Evolutionary conservation across 1,140 invertebrate genomes (phyloP).

Genomic region (Frieseomelitta varia): DNA sequence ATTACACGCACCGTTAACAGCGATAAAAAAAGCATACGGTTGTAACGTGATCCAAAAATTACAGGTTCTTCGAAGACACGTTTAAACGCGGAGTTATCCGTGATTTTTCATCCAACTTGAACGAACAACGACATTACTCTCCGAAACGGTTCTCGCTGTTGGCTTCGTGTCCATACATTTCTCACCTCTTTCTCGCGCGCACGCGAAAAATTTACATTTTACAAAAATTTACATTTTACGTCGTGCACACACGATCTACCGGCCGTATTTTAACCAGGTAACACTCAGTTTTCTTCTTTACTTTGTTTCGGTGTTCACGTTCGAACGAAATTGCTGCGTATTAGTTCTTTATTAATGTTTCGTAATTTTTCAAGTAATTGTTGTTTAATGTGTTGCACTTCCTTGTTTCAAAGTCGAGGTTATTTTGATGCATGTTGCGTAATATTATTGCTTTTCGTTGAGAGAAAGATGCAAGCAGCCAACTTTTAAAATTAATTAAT

Average conservation of each 20-base stretch:
- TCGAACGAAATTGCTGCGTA: background rate
- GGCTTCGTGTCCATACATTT: constrained; percentile 11
- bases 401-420: too few species aligned
- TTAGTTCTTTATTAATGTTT: too few species aligned
- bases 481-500: background rate
- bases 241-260: background rate
- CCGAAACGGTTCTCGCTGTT: background rate
- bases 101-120: background rate
- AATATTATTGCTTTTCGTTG: background rate
- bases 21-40: background rate
- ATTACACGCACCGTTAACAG: background rate
- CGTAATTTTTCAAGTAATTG: accelerated
- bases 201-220: constrained; percentile 36
- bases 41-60: background rate
- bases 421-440: background rate
- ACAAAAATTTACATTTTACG: background rate
- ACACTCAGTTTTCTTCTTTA: background rate
- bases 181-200: background rate
- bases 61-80: background rate
- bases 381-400: background rate
- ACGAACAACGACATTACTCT: background rate
- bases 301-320: background rate
- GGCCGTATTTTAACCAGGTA: background rate
- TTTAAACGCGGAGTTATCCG: background rate
- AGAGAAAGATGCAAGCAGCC: background rate